These are phyloP conservation scores for Macquaria ambigua DNA, from an alignment of 2,113 vertebrate genomes.

Conservation along the genomic window DNA sequence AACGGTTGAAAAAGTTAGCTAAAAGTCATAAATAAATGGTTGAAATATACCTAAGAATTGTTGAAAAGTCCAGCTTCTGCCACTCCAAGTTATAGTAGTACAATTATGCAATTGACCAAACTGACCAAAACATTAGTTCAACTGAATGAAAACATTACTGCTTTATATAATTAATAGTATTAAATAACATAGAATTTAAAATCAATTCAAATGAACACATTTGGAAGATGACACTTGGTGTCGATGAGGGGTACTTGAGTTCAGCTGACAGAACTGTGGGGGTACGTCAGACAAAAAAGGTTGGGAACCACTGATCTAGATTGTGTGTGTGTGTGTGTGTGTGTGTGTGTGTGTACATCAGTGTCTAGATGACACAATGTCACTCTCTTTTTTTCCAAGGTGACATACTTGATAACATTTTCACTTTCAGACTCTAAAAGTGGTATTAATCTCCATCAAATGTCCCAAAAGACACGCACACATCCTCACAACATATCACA, in stretches of 20 bases:
- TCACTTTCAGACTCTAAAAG: constrained; percentile 61
- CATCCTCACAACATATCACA: constrained; percentile 67
- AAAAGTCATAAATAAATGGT: neutral
- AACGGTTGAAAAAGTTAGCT: too few relatives aligned
- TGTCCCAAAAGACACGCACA: constrained; percentile 49
- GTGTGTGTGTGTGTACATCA: constrained; percentile 1
- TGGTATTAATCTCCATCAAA: constrained; percentile 63
- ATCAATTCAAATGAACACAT: neutral
- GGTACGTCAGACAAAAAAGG: neutral
- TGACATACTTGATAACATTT: constrained; percentile 69
- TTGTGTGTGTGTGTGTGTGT: neutral
- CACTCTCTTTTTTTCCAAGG: constrained; percentile 24
- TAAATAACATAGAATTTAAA: neutral
- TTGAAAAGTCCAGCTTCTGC: neutral
- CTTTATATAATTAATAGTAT: too few relatives aligned
- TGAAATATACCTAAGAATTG: neutral
- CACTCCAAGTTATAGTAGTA: neutral
- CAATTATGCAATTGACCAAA: neutral
- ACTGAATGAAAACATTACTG: neutral
- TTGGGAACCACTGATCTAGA: neutral
- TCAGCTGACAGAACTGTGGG: neutral
- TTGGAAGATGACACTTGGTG: neutral
- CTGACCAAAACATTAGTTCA: neutral
- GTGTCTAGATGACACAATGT: constrained; percentile 20
- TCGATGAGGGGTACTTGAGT: neutral